A percentile compares a stretch with the other conserved stretches of the same genome.
Evolutionary conservation across 2,888 invertebrate species (phyloP).

Genomic region (Vanessa cardui): DNA sequence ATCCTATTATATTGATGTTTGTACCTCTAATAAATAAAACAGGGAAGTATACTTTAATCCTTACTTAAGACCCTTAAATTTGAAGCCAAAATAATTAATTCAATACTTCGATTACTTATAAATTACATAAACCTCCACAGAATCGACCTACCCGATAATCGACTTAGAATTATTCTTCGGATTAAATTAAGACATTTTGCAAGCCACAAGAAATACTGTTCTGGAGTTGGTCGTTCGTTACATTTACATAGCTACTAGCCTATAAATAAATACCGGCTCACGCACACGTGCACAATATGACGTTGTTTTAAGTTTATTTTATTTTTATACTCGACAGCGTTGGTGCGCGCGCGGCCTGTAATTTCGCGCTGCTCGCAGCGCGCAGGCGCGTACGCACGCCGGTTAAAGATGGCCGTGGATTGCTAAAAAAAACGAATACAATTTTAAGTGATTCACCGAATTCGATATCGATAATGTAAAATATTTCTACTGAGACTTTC

Average conservation of each 20-base stretch:
- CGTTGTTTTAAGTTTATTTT: constrained; percentile 82
- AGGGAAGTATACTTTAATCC: too few relatives aligned
- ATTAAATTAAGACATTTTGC: constrained; percentile 77
- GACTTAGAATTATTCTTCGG: constrained; percentile 34
- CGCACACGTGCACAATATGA: constrained; percentile 80
- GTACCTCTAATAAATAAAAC: too few relatives aligned
- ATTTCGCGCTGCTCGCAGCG: constrained; percentile 81
- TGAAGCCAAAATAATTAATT: too few relatives aligned
- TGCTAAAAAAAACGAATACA: constrained; percentile 35
- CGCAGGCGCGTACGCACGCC: constrained; percentile 80
- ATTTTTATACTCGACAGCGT: constrained; percentile 78
- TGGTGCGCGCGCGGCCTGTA: constrained; percentile 74
- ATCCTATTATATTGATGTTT: too few relatives aligned
- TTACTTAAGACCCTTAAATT: too few relatives aligned
- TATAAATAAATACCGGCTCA: constrained; percentile 82
- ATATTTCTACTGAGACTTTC: constrained; percentile 15
- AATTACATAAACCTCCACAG: not conserved
- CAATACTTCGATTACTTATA: not conserved
- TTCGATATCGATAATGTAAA: constrained; percentile 14
- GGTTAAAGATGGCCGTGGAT: constrained; percentile 71
- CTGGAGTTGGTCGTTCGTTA: constrained; percentile 67
- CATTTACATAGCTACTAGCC: constrained; percentile 82
- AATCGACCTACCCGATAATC: not conserved
- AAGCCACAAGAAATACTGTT: constrained; percentile 74
- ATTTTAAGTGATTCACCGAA: constrained; percentile 14